Evolutionary conservation across 2,797 vertebrate genomes (phyloP).

Genomic region (Parotocinclus haroldoi): DNA sequence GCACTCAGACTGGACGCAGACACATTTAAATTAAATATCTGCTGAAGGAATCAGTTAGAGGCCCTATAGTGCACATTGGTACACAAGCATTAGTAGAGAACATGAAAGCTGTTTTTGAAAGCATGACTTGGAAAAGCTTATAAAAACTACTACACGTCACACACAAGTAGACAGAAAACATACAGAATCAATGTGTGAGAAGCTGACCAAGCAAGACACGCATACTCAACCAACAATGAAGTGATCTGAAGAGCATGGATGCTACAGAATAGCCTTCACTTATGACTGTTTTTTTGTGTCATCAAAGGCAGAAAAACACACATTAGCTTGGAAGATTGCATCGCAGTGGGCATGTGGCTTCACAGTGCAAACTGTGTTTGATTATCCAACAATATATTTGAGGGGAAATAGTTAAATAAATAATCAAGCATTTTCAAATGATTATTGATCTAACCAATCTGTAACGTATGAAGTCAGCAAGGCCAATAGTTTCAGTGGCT

Average conservation of each 20-base stretch:
- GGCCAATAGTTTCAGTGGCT: too few relatives aligned
- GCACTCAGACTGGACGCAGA: constrained; percentile 34
- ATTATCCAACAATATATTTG: neutral
- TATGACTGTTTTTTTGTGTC: constrained; percentile 22
- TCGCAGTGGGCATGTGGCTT: constrained; percentile 10
- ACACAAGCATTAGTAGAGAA: constrained; percentile 39
- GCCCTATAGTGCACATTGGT: constrained; percentile 39
- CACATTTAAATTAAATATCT: too few relatives aligned
- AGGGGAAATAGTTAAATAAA: neutral
- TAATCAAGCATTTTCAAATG: too few relatives aligned
- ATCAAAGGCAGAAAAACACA: constrained; percentile 36
- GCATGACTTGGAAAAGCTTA: neutral
- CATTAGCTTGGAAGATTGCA: constrained; percentile 21
- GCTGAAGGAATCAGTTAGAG: too few relatives aligned
- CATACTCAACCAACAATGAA: constrained; percentile 24
- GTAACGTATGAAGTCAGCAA: too few relatives aligned
- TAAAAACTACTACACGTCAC: neutral
- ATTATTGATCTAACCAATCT: too few relatives aligned
- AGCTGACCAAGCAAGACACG: constrained; percentile 34
- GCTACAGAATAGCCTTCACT: constrained; percentile 41
- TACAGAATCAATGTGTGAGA: constrained; percentile 27
- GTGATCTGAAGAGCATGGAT: constrained; percentile 28
- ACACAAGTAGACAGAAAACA: constrained; percentile 35
- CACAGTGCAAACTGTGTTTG: constrained; percentile 1
- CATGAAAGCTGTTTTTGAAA: neutral